Conservation (phyloP, 2,113 vertebrate genomes). For the Eupsittula cactorum region DNA sequence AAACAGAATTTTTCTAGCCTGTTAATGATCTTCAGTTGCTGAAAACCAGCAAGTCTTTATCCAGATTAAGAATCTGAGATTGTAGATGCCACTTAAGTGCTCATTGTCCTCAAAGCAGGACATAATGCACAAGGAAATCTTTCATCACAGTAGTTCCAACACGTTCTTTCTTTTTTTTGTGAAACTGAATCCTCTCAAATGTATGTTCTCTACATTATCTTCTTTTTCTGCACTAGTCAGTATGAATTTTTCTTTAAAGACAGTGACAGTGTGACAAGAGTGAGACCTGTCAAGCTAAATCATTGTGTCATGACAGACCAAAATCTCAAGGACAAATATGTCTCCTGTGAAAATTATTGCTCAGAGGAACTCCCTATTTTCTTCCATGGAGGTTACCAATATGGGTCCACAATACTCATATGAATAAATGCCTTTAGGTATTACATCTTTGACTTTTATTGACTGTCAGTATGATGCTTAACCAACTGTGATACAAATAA, state of each 20-base stretch:
- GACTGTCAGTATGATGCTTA: neutral
- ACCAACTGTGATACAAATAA: neutral
- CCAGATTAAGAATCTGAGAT: neutral
- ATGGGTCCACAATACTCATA: neutral
- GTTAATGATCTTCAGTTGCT: neutral
- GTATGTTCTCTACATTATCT: neutral
- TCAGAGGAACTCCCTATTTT: neutral
- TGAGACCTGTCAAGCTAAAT: neutral
- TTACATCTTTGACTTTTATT: neutral
- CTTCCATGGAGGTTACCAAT: neutral
- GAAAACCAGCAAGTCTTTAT: neutral
- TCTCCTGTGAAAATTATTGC: neutral
- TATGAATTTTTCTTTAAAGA: neutral
- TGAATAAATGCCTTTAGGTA: neutral
- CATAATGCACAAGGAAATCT: neutral
- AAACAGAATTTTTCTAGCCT: neutral
- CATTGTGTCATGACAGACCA: neutral
- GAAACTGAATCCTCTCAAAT: neutral
- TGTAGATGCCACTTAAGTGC: neutral
- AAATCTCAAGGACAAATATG: neutral
- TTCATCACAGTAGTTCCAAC: neutral
- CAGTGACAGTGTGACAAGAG: neutral
- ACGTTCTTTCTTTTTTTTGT: neutral
- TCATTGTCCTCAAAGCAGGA: neutral
- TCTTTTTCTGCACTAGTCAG: neutral